Evolutionary conservation across 2,888 invertebrate genomes (phyloP), one percentile per base, ranked within the genome.

Genomic region (Ferrisia virgata): DNA sequence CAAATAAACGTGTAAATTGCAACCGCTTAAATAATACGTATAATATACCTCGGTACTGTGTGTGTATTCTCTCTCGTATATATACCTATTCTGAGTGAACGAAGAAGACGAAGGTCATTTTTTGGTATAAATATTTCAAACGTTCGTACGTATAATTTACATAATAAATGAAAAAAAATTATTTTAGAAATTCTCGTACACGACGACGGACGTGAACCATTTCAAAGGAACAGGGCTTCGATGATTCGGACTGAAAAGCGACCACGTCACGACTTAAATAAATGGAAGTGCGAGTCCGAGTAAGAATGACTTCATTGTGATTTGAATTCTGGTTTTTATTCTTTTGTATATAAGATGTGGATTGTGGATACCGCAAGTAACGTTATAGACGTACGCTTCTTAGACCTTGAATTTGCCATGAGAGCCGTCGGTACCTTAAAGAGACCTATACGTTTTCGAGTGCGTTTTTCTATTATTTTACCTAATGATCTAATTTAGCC

Each of bases 161-260:
- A 64, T 64, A 64, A 64, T 64, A 64, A 64, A 64, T 64, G 64
- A 64, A 64, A 58, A 58, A 64, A 58, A 58, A 64, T 64, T 64
- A 64, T 64, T 64, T 64, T 64, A 64, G 64, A 64, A 64, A 64
- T 64, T 64, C 15, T 9, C 15, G 13, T 11, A 64, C 64, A 64
- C 15, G 9, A 58, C 25, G 25, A 8, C 4, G 0, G 64, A 64
- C 64, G 28, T 64, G 64, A 64, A 64, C 64, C 31, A 64, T 64
- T 64, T 64, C 64, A 64, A 64, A 64, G 64, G 64, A 64, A 64
- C 64, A 15, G 53, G 53, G 53, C 53, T 53, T 18, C 18, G 11
- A 11, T 18, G 11, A 18, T n/a, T 47, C 18, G 0, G 47, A 53
- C 11, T 53, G 28, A 64, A 64, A 64, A 64, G 28, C 28, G 15